phyloP scores from a whole-genome alignment of 2,888 invertebrate genomes.

The Watsonalla binaria region DNA sequence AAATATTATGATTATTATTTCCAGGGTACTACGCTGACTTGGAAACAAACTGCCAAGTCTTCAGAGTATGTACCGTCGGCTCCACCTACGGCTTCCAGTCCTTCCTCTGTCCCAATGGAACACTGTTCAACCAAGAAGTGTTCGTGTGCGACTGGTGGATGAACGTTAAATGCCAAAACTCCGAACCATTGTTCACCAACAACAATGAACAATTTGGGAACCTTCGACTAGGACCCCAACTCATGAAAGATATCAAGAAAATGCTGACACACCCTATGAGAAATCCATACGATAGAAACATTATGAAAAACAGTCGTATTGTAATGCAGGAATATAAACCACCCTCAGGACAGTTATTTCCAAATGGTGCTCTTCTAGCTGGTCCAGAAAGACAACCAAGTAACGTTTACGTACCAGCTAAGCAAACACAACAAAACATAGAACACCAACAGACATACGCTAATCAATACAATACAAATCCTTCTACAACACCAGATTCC shows the following conservation, averaged over 20 bases:
- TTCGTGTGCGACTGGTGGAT: conserved; percentile 85
- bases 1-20: background rate
- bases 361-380: conserved; percentile 49
- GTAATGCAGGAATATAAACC: conserved; percentile 70
- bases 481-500: conserved; percentile 59
- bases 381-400: conserved; percentile 48
- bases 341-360: conserved; percentile 58
- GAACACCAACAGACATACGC: conserved; percentile 35
- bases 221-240: conserved; percentile 71
- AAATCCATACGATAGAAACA: conserved; percentile 55
- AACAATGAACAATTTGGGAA: conserved; percentile 67
- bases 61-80: conserved; percentile 81
- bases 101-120: conserved; percentile 83
- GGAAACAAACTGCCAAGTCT: conserved; percentile 82
- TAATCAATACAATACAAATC: conserved; percentile 40
- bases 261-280: conserved; percentile 76
- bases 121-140: conserved; percentile 82
- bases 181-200: conserved; percentile 54
- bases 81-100: conserved; percentile 77
- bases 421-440: conserved; percentile 43
- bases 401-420: conserved; percentile 53
- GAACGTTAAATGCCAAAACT: conserved; percentile 79
- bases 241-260: conserved; percentile 78
- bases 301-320: conserved; percentile 53
- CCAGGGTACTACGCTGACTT: conserved; percentile 82